phyloP scores from a whole-genome alignment of 1,140 invertebrate species.

The Atopsyche davidsoni region DNA sequence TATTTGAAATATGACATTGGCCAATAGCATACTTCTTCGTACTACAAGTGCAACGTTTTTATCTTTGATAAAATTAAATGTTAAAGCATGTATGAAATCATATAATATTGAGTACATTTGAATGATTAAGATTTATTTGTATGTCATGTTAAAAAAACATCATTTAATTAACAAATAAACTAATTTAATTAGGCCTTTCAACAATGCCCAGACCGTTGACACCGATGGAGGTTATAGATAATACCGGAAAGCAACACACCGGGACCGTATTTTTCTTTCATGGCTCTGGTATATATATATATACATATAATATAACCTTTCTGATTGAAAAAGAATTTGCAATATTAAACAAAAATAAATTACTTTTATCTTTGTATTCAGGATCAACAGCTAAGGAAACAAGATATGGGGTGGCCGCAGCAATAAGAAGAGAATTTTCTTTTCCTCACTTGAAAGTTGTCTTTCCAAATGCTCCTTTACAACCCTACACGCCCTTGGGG shows the following conservation, averaged over 20 bases:
- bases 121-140: no score
- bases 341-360: not conserved
- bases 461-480: constrained; percentile 63
- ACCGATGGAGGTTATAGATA: constrained; percentile 11
- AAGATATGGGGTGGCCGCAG: constrained; percentile 57
- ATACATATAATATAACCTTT: not conserved
- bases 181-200: not conserved
- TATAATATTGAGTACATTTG: no score
- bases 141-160: no score
- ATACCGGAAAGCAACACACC: constrained; percentile 9
- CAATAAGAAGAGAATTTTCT: constrained; percentile 52
- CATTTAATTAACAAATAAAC: no score
- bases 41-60: no score
- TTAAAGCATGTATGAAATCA: no score
- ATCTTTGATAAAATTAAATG: no score
- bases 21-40: no score
- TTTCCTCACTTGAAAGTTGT: constrained; percentile 65
- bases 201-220: not conserved
- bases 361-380: constrained; percentile 34
- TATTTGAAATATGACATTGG: no score
- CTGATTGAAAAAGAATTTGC: not conserved
- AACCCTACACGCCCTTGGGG: constrained; percentile 58
- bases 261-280: constrained; percentile 28
- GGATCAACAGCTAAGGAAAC: constrained; percentile 58
- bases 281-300: constrained; percentile 21